Conservation (phyloP, 1,140 invertebrate genomes). For the Zaprionus africanus region DNA sequence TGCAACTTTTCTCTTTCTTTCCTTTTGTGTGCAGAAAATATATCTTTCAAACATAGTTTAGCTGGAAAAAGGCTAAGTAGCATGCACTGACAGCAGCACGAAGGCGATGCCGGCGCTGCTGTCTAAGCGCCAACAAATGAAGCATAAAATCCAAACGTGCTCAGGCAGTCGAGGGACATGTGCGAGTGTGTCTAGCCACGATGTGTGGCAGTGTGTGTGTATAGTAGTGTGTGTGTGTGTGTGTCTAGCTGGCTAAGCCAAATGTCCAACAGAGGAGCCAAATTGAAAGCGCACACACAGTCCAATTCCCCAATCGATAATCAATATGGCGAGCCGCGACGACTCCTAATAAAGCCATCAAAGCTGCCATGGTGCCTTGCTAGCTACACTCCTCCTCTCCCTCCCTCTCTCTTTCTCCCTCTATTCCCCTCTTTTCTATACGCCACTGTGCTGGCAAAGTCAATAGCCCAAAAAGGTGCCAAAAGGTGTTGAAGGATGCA, state of each 20-base stretch:
- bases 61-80: not conserved
- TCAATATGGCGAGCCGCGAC: slow-evolving; percentile 79
- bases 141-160: slow-evolving; percentile 83
- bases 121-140: slow-evolving; percentile 81
- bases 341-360: slow-evolving; percentile 75
- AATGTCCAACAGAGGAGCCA: slow-evolving; percentile 76
- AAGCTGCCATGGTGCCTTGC: slow-evolving; percentile 9
- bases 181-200: slow-evolving; percentile 30
- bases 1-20: not conserved
- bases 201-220: slow-evolving; percentile 4
- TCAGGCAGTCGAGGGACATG: slow-evolving; percentile 34
- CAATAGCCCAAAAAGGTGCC: slow-evolving; percentile 25
- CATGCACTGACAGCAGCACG: slow-evolving; percentile 19
- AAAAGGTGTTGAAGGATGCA: slow-evolving; percentile 76
- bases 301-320: slow-evolving; percentile 83
- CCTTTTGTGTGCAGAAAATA: not conserved
- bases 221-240: slow-evolving; percentile 14
- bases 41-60: not conserved
- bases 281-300: slow-evolving; percentile 60
- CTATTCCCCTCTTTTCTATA: not conserved
- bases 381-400: not conserved
- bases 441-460: slow-evolving; percentile 20
- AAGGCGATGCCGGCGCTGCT: slow-evolving; percentile 20
- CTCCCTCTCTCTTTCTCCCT: not conserved
- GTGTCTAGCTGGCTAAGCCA: slow-evolving; percentile 69